Evolutionary conservation across 1,140 invertebrate species (phyloP).

Genomic region (Carposina sasakii): DNA sequence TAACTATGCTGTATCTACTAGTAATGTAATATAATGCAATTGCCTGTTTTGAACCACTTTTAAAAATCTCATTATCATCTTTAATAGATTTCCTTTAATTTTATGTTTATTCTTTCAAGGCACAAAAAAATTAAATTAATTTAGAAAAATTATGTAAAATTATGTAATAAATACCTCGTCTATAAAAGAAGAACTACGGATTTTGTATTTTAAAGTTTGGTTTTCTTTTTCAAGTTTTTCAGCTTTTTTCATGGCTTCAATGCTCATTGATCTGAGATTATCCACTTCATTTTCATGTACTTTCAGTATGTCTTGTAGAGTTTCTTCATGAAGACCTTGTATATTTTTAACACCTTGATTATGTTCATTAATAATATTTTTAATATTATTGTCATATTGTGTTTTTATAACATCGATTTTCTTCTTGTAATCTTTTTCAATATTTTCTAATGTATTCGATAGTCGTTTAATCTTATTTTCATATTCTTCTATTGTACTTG

Average conservation of each 20-base stretch:
- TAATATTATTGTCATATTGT: constrained; percentile 58
- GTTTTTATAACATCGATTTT: constrained; percentile 56
- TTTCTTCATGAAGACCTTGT: constrained; percentile 58
- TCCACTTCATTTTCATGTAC: constrained; percentile 62
- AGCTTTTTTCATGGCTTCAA: constrained; percentile 55
- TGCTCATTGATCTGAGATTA: constrained; percentile 56
- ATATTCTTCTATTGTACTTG: constrained; percentile 38
- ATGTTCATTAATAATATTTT: constrained; percentile 59
- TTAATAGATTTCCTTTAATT: no score
- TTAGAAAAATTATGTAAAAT: not conserved
- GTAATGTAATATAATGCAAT: no score
- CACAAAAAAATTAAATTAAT: no score
- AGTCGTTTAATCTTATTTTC: constrained; percentile 44
- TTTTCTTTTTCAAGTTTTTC: constrained; percentile 58
- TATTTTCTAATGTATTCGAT: constrained; percentile 43
- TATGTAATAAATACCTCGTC: constrained; percentile 21
- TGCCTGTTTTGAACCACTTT: no score
- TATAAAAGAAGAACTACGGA: constrained; percentile 11
- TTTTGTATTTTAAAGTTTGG: constrained; percentile 26
- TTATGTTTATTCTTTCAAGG: no score
- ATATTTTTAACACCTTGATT: constrained; percentile 58
- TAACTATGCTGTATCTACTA: no score
- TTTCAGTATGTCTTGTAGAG: constrained; percentile 50
- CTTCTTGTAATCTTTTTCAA: constrained; percentile 54
- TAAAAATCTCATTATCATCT: no score